Conservation (phyloP, 1,140 invertebrate species). For the Nephila pilipes region DNA sequence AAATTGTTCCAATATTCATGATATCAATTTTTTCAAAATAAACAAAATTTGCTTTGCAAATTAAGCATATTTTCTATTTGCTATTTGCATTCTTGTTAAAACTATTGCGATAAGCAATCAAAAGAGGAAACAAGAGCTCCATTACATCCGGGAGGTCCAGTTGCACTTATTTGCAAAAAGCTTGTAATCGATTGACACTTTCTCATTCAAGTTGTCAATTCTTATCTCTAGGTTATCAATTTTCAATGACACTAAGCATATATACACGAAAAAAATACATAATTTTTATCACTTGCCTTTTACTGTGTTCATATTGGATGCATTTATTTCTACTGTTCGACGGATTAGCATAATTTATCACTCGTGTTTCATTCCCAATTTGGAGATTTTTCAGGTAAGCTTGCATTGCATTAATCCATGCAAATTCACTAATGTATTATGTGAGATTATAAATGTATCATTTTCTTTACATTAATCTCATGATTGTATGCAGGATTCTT, state of each 20-base stretch:
- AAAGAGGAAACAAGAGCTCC: not conserved
- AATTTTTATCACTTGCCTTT: not conserved
- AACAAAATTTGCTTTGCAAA: not conserved
- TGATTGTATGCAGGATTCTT: too few relatives aligned
- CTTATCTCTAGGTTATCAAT: not conserved
- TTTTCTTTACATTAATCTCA: too few relatives aligned
- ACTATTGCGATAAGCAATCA: not conserved
- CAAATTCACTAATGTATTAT: too few relatives aligned
- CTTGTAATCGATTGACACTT: not conserved
- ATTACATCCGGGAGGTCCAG: not conserved
- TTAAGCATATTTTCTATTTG: not conserved
- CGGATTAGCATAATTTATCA: too few relatives aligned
- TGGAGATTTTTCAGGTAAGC: too few relatives aligned
- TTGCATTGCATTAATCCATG: too few relatives aligned
- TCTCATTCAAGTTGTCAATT: not conserved
- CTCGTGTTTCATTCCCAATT: too few relatives aligned
- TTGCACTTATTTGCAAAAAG: not conserved
- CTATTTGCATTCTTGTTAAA: not conserved
- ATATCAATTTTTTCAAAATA: too few relatives aligned
- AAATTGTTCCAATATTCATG: too few relatives aligned
- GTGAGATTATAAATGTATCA: too few relatives aligned
- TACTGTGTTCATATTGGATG: not conserved
- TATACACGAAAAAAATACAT: not conserved
- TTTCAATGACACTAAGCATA: not conserved
- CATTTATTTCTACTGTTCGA: too few relatives aligned